A percentile compares a stretch with the other conserved stretches of the same genome.
Evolutionary conservation across 2,888 invertebrate species (phyloP).

Genomic region (Eupithecia pulchellata): DNA sequence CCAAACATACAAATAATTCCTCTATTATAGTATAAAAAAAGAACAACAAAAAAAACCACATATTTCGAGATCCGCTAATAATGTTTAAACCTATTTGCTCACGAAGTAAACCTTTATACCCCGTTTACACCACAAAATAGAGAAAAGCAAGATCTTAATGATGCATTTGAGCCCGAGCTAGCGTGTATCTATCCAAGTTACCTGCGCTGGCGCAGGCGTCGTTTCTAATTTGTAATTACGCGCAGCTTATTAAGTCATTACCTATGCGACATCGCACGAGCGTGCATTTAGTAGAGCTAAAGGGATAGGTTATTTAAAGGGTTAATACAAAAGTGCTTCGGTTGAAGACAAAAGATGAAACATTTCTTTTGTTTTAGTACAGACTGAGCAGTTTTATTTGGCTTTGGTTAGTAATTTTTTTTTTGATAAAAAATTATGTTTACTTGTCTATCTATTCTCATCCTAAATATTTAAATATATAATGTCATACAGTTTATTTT

Average conservation of each 20-base stretch:
- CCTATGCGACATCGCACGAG: conserved; percentile 22
- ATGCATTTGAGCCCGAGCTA: neutral
- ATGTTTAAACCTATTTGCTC: neutral
- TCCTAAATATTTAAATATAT: no score
- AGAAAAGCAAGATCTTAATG: neutral
- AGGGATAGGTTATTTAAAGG: neutral
- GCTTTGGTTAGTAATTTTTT: neutral
- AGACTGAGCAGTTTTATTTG: neutral
- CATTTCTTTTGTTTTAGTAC: neutral
- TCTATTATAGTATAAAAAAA: no score
- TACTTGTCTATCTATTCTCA: no score
- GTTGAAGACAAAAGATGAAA: neutral
- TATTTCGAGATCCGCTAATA: no score
- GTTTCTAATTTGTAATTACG: conserved; percentile 48
- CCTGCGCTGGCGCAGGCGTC: conserved; percentile 19
- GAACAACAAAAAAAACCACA: no score
- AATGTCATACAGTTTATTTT: no score
- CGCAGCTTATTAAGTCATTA: conserved; percentile 45
- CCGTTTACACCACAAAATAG: neutral
- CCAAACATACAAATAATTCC: no score
- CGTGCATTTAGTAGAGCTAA: neutral
- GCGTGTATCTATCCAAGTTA: neutral
- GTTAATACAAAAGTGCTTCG: neutral
- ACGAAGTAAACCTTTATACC: neutral
- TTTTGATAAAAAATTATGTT: no score